These are phyloP conservation scores for Leguminivora glycinivorella DNA, from an alignment of 1,140 invertebrate species.

Conservation along the genomic window DNA sequence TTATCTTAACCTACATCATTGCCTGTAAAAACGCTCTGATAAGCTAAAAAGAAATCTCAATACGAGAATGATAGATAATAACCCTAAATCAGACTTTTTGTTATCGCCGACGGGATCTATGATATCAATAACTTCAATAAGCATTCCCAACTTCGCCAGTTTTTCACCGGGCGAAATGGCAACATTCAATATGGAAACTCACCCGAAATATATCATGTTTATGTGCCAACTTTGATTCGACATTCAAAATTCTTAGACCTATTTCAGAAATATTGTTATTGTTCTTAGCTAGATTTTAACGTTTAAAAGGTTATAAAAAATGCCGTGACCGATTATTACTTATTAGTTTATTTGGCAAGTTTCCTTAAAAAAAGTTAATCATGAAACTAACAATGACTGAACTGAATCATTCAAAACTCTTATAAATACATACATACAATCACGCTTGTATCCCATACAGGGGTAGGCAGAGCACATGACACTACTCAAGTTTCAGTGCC, in stretches of 20 bases:
- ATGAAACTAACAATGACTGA: too few relatives aligned
- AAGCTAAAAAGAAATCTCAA: not conserved
- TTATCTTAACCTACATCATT: too few relatives aligned
- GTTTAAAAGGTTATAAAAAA: not conserved
- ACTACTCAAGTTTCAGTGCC: too few relatives aligned
- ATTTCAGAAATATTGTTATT: not conserved
- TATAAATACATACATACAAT: too few relatives aligned
- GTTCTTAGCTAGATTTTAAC: not conserved
- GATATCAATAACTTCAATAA: constrained; percentile 27
- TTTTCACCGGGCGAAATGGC: constrained; percentile 27
- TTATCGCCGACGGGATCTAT: not conserved
- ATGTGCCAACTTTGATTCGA: constrained; percentile 19
- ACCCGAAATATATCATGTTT: constrained; percentile 25
- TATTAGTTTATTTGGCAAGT: too few relatives aligned
- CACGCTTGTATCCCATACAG: too few relatives aligned
- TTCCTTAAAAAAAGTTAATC: too few relatives aligned
- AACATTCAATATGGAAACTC: constrained; percentile 21
- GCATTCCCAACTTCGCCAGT: constrained; percentile 12
- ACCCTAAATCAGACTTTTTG: constrained; percentile 6
- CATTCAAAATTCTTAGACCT: constrained; percentile 2
- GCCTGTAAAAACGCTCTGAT: not conserved
- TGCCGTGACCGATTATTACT: too few relatives aligned
- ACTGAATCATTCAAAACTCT: too few relatives aligned
- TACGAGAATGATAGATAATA: not conserved
- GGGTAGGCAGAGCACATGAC: too few relatives aligned